phyloP scores from a whole-genome alignment of 2,888 invertebrate species.

The Noctua janthina region DNA sequence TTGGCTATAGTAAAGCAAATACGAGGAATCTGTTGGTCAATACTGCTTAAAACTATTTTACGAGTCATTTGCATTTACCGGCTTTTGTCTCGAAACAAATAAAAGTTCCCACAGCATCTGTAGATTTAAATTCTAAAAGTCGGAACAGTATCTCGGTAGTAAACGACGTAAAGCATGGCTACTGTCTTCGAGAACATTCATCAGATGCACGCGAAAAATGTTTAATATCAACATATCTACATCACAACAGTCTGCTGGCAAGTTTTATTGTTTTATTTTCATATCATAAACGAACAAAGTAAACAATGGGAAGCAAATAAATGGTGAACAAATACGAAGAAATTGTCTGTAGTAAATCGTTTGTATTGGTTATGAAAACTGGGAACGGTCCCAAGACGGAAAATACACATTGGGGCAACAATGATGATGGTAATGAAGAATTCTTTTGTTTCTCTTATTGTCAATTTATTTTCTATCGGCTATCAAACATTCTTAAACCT shows the following conservation, averaged over 20 bases:
- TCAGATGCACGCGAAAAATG: conserved; percentile 39
- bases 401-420: conserved; percentile 36
- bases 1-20: neutral
- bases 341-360: conserved; percentile 46
- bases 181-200: conserved; percentile 20
- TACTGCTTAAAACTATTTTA: neutral
- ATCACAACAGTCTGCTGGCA: conserved; percentile 36
- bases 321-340: conserved; percentile 44
- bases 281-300: conserved; percentile 45
- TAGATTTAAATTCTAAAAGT: conserved; percentile 1
- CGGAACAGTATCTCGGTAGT: neutral
- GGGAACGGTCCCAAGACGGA: conserved; percentile 7
- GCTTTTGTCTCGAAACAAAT: neutral
- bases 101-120: neutral
- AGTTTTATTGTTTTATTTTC: conserved; percentile 50
- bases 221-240: conserved; percentile 54
- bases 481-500: conserved; percentile 6
- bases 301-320: conserved; percentile 52
- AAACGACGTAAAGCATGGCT: neutral
- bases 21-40: neutral
- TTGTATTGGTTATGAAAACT: conserved; percentile 47
- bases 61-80: neutral
- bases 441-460: conserved; percentile 41
- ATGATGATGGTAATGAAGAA: conserved; percentile 40
- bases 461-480: conserved; percentile 42